These are phyloP conservation scores for Pelecanoides urinatrix DNA, from an alignment of 2,113 vertebrate species.

Conservation along the genomic window DNA sequence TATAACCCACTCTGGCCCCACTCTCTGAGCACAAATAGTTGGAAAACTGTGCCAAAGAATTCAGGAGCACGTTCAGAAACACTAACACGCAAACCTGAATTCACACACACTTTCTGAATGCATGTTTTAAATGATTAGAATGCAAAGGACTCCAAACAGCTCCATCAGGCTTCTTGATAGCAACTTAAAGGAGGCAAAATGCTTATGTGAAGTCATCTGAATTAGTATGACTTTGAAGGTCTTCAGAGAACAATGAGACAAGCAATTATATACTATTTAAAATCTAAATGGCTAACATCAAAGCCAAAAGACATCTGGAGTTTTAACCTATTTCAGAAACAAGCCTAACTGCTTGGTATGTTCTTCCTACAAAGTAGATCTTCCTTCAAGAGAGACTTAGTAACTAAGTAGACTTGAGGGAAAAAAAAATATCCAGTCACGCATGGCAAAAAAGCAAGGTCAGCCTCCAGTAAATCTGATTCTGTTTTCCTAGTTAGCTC, in stretches of 20 bases:
- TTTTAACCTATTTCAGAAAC: not conserved
- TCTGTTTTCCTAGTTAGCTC: not conserved
- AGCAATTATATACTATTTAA: not conserved
- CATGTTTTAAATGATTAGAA: not conserved
- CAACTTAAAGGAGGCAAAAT: not conserved
- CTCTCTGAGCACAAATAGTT: not conserved
- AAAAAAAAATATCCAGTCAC: not conserved
- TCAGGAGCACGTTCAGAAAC: not conserved
- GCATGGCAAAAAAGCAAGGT: not conserved
- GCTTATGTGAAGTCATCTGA: not conserved
- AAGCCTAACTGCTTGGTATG: not conserved
- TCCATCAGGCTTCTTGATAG: not conserved
- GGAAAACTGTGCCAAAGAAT: not conserved
- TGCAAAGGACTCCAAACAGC: not conserved
- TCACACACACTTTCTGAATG: not conserved
- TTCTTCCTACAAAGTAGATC: not conserved
- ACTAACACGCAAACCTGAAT: not conserved
- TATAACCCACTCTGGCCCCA: not conserved
- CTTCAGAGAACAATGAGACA: not conserved
- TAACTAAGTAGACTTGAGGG: not conserved
- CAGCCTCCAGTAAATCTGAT: not conserved
- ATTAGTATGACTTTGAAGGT: not conserved
- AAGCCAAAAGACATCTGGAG: not conserved
- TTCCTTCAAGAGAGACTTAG: not conserved
- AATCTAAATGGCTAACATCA: not conserved